A percentile compares a stretch with the other conserved stretches of the same genome.
Conservation (phyloP, 2,113 vertebrate species). For the Argyrosomus japonicus region DNA sequence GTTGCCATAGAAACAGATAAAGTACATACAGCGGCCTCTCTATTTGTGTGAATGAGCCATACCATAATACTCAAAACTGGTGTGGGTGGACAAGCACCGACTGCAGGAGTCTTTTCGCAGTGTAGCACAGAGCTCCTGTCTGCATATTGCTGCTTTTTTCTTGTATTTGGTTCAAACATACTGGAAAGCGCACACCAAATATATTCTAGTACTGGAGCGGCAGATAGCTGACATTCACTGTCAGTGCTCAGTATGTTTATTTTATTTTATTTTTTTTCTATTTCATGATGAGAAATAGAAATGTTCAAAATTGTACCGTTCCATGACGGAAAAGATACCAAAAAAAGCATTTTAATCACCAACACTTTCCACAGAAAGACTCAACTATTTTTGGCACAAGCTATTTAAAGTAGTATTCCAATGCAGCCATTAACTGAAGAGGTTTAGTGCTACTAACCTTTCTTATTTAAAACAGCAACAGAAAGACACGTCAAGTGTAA, state of each 20-base stretch:
- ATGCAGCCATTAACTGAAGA: not conserved
- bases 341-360: not conserved
- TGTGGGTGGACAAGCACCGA: conserved; percentile 63
- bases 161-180: conserved; percentile 1
- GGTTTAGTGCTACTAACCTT: not conserved
- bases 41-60: conserved; percentile 72
- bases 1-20: conserved; percentile 72
- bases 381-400: not conserved
- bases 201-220: not conserved
- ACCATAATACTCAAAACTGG: conserved; percentile 70
- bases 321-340: not conserved
- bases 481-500: not conserved
- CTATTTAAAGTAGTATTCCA: not conserved
- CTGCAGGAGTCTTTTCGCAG: conserved; percentile 55
- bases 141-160: conserved; percentile 31
- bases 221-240: not conserved
- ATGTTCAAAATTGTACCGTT: not conserved
- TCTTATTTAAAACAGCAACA: not conserved
- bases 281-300: not conserved
- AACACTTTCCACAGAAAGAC: not conserved
- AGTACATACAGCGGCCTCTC: conserved; percentile 60
- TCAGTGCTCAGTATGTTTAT: not conserved
- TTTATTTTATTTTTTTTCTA: not conserved
- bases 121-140: conserved; percentile 32
- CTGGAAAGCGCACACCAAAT: not conserved